Conservation (phyloP, 2,888 invertebrate genomes). For the Dioctria linearis region DNA sequence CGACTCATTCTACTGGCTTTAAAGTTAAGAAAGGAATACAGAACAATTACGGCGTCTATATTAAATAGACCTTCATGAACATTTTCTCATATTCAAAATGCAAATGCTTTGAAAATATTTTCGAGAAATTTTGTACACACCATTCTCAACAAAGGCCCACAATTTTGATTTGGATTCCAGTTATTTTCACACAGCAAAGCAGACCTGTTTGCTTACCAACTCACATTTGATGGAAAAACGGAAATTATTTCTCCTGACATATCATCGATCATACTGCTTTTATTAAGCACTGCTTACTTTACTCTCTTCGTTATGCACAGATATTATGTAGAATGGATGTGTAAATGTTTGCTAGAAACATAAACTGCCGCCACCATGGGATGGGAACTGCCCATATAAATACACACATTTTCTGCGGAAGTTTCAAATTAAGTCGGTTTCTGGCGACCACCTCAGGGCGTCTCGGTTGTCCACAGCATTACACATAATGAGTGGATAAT, state of each 20-base stretch:
- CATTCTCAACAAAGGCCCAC: too few relatives aligned
- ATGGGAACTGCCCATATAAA: constrained; percentile 33
- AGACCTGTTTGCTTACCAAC: background rate
- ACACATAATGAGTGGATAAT: constrained; percentile 41
- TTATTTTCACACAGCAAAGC: too few relatives aligned
- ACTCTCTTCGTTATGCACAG: constrained; percentile 13
- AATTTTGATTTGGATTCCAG: too few relatives aligned
- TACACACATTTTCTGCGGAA: constrained; percentile 41
- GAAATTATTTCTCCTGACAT: constrained; percentile 35
- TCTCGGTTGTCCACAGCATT: constrained; percentile 41
- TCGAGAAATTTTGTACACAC: too few relatives aligned
- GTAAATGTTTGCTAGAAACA: background rate
- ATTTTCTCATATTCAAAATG: too few relatives aligned
- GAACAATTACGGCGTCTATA: too few relatives aligned
- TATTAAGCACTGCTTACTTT: constrained; percentile 9
- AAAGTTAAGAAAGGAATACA: too few relatives aligned
- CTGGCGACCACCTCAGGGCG: constrained; percentile 43
- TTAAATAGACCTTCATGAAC: too few relatives aligned
- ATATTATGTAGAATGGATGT: background rate
- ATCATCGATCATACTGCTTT: constrained; percentile 40
- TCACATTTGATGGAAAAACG: background rate
- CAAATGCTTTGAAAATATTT: too few relatives aligned
- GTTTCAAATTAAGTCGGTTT: constrained; percentile 48
- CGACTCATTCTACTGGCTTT: too few relatives aligned
- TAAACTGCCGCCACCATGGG: constrained; percentile 22